Evolutionary conservation across 2,113 vertebrate species (phyloP).

Genomic region (Chamaetylas fuelleborni): DNA sequence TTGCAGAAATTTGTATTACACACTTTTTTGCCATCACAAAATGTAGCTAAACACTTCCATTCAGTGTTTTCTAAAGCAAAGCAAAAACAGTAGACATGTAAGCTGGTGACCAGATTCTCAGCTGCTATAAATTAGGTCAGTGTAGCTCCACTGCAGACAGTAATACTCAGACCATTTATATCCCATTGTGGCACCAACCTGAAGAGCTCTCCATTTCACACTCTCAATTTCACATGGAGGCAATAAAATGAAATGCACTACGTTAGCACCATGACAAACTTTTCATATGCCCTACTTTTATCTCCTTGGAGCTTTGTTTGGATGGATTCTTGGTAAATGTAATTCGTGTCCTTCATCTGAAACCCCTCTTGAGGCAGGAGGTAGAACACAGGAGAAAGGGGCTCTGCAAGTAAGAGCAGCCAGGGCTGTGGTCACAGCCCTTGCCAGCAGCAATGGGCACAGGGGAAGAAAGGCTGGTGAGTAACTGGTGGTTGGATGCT

Average conservation of each 20-base stretch:
- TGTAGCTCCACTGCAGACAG: background rate
- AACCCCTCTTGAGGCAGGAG: background rate
- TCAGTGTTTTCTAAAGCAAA: background rate
- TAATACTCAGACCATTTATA: background rate
- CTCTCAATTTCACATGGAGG: fast-evolving
- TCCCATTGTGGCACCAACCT: background rate
- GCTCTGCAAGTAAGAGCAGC: background rate
- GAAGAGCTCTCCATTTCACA: background rate
- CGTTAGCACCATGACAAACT: fast-evolving
- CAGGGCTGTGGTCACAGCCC: background rate
- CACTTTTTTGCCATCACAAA: background rate
- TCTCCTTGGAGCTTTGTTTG: background rate
- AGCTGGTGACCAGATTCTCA: background rate
- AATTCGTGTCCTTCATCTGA: background rate
- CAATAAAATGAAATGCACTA: background rate
- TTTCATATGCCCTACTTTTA: background rate
- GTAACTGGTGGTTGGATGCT: background rate
- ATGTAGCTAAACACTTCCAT: background rate
- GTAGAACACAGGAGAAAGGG: background rate
- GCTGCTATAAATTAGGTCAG: background rate
- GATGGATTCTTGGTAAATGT: background rate
- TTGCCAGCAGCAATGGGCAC: background rate
- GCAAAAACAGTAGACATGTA: background rate
- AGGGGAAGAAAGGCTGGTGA: background rate
- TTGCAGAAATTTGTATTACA: background rate